Base-by-base conservation (phyloP, 2,113 vertebrate genomes). In the Condylura cristata region DNA sequence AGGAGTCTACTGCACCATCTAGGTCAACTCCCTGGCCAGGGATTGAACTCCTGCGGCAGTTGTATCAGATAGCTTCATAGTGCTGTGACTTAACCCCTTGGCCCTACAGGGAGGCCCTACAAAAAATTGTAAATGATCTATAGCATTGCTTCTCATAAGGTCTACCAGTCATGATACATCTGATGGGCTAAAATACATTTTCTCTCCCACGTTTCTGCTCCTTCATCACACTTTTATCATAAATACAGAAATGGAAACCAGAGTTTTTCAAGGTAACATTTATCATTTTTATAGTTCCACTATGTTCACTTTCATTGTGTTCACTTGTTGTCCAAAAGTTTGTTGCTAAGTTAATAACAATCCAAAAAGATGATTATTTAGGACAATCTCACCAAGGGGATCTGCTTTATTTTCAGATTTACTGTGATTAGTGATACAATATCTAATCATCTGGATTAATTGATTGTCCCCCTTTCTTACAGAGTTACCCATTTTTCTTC, bases 241-340 rank as follows among this genome's bases (percentile, higher is more conserved):
- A 81, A 63, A 56, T 60, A 16, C 32, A 72, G 34, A 39, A 5
- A 0, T 18, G 18, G n/a, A 39, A 82, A 86, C 8, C 13, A 46
- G 32, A 79, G 48, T 44, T 89, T 82, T 79, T 65, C 58, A 8
- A 81, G 70, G 44, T 34, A 32, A 41, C 30, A 61, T 84, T 84
- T 46, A 14, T 18, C 30, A 70, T 28, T 53, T 93, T 68, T 71
- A 32, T 37, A 51, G 34, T 72, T n/a, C n/a, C n/a, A n/a, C n/a
- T 92, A 76, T 66, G n/a, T 88, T 93, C 28, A 75, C n/a, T 86
- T 61, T 89, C 41, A 44, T 81, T 51, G 37, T 86, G 65, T 94
- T 34, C 48, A 24, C 22, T 86, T 68, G 56, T 32, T 70, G 44
- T 94, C 48, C 65, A 78, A 81, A 65, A 39, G 16, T 65, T 17